Base-by-base conservation (phyloP, 2,888 invertebrate genomes). In the Conistra vaccinii region DNA sequence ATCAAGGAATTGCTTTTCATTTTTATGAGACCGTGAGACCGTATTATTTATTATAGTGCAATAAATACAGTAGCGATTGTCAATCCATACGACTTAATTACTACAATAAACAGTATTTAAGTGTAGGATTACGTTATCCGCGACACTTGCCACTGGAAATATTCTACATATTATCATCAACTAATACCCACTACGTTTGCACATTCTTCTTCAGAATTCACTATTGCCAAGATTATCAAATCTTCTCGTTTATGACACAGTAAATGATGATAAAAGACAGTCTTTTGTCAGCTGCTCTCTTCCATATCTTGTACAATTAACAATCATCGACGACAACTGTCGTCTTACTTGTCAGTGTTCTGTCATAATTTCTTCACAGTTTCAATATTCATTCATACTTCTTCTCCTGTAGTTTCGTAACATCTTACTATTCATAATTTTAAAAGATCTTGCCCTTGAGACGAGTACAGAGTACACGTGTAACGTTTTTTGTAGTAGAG, bases 111-210 rank as follows among this genome's bases (percentile, higher is more conserved):
- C 23, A 57, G 23, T 23, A 57, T 53, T 71, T 73, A 65, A 51
- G 60, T 81, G n/a, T 74, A 60, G 69, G 55, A 70, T 81, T 84
- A 80, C 74, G 17, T 63, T 84, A 84, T 84, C 60, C n/a, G 6
- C 39, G 26, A 57, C 48, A 57, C 58, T 63, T 55, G 74, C 73
- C 74, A 80, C 74, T 81, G 75, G 39, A 68, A 57, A 48, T 66
- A 32, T 67, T 73, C 20, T 66, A n/a, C n/a, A n/a, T n/a, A 42
- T 61, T 32, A 69, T 73, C 39, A 69, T 32, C 55, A 32, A 55
- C 7, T 48, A 58, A 48, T 55, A n/a, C n/a, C 20, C 10, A 26
- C 17, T 23, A 35, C 10, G 58, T 48, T 63, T 14, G 42, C 39
- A 57, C 23, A 48, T 63, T 45, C 2, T 68, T 78, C 45, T 53